These are phyloP conservation scores for Drosophila aff. DNA, from an alignment of 1,140 invertebrate species.

Conservation along the genomic window DNA sequence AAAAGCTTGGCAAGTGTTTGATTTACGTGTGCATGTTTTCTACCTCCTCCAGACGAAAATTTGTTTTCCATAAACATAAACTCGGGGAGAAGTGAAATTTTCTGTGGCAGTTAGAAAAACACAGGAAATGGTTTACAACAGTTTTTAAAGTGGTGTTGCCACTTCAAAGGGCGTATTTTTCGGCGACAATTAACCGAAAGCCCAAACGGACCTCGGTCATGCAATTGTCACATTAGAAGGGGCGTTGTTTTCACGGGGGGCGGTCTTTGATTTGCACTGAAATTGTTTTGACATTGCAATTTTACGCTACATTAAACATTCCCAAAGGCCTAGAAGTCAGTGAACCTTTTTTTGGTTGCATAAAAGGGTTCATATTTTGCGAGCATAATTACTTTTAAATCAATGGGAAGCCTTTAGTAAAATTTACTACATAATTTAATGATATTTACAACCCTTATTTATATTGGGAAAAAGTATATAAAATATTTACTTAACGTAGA, in stretches of 20 bases:
- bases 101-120: constrained; percentile 56
- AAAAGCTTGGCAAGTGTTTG: constrained; percentile 67
- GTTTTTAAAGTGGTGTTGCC: constrained; percentile 47
- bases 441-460: neutral
- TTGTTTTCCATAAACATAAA: constrained; percentile 72
- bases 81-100: constrained; percentile 41
- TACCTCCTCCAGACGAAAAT: constrained; percentile 30
- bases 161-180: constrained; percentile 61
- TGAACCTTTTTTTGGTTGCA: constrained; percentile 22
- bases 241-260: neutral
- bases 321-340: constrained; percentile 40
- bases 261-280: constrained; percentile 52
- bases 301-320: constrained; percentile 75
- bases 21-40: constrained; percentile 55
- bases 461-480: neutral
- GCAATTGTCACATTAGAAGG: constrained; percentile 73
- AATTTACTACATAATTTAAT: too few relatives aligned
- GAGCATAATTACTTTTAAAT: constrained; percentile 12
- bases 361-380: constrained; percentile 3
- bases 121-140: constrained; percentile 71
- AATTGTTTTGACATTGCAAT: constrained; percentile 63
- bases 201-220: constrained; percentile 59
- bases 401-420: neutral
- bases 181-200: constrained; percentile 72
- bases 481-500: neutral